Conservation (phyloP, 2,797 vertebrate genomes). For the Chrysocyon brachyurus region DNA sequence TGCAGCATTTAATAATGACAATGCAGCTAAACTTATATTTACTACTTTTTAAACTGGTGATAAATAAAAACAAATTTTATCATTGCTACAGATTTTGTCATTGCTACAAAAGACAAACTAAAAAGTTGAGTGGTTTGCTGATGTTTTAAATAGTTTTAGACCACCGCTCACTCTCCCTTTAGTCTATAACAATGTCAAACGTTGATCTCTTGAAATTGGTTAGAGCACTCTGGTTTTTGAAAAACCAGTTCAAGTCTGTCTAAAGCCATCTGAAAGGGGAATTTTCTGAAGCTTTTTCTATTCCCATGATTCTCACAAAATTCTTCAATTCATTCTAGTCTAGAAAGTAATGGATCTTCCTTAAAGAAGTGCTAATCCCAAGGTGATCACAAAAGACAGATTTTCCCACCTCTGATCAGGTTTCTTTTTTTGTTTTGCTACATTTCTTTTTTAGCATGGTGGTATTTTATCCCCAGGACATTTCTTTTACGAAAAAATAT, state of each 20-base stretch:
- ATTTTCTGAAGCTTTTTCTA: conserved; percentile 73
- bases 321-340: conserved; percentile 67
- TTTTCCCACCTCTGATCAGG: conserved; percentile 48
- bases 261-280: background rate
- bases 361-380: conserved; percentile 68
- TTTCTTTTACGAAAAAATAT: conserved; percentile 54
- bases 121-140: conserved; percentile 30
- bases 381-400: conserved; percentile 14
- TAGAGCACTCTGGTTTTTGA: conserved; percentile 73
- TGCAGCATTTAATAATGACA: conserved; percentile 46
- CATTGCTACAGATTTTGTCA: conserved; percentile 32
- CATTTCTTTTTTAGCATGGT: conserved; percentile 25
- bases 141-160: conserved; percentile 61
- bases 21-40: conserved; percentile 2
- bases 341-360: conserved; percentile 60
- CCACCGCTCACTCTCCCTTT: background rate
- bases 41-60: conserved; percentile 36
- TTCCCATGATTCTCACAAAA: conserved; percentile 66
- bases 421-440: conserved; percentile 63
- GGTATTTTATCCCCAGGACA: conserved; percentile 29
- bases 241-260: conserved; percentile 14
- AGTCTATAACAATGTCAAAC: conserved; percentile 60
- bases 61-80: conserved; percentile 10
- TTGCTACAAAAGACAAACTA: conserved; percentile 57
- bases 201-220: conserved; percentile 56